phyloP scores from a whole-genome alignment of 2,113 vertebrate species.

The Callaeas wilsoni region DNA sequence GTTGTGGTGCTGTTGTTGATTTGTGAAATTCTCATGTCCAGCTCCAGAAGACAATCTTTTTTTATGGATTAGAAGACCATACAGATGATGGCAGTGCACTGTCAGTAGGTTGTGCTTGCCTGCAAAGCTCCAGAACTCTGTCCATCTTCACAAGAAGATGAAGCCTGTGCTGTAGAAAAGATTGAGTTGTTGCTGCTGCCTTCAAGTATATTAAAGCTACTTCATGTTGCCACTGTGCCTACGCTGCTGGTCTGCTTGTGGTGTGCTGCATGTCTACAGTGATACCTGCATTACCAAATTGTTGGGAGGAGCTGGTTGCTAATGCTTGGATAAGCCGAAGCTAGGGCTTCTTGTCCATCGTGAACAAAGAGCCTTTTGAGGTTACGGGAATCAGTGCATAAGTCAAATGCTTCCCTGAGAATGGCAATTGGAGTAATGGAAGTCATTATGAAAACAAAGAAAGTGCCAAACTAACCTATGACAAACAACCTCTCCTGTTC shows the following conservation, averaged over 20 bases:
- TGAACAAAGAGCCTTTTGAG: not conserved
- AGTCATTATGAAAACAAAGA: not conserved
- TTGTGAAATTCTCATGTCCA: not conserved
- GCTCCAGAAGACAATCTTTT: not conserved
- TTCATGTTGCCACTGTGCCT: not conserved
- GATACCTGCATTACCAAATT: not conserved
- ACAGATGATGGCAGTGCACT: not conserved
- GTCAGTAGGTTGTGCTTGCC: not conserved
- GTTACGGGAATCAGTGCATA: not conserved
- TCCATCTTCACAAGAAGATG: not conserved
- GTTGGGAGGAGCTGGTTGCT: not conserved
- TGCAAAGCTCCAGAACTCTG: not conserved
- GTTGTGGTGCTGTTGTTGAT: not conserved
- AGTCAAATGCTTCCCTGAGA: not conserved
- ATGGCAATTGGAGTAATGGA: not conserved
- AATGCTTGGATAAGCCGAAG: not conserved
- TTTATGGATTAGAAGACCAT: rapidly evolving
- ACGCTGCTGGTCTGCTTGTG: not conserved
- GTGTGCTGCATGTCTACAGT: not conserved
- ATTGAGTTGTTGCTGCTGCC: not conserved
- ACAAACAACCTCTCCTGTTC: not conserved
- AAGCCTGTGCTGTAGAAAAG: not conserved
- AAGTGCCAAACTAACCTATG: not conserved
- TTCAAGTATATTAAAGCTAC: not conserved
- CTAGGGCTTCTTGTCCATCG: not conserved